Evolutionary conservation across 2,888 invertebrate species (phyloP).

Genomic region (Dioctria rufipes): DNA sequence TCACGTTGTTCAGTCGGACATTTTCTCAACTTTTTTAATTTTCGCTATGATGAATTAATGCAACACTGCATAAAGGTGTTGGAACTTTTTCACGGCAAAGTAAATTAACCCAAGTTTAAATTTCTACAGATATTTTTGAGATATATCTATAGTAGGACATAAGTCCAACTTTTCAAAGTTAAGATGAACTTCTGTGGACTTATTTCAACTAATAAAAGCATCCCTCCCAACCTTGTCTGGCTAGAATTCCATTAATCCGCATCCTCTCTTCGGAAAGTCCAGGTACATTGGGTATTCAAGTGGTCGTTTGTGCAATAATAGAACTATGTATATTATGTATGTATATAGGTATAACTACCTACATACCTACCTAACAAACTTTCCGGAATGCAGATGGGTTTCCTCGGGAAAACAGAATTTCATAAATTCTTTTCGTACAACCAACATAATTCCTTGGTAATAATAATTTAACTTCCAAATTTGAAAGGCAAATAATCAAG

Average conservation of each 20-base stretch:
- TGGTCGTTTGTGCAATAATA: conserved; percentile 42
- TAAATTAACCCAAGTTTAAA: conserved; percentile 34
- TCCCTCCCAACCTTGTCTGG: conserved; percentile 15
- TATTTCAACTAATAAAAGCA: conserved; percentile 40
- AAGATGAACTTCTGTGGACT: conserved; percentile 33
- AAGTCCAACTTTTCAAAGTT: conserved; percentile 6
- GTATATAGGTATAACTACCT: no score
- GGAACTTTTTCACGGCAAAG: conserved; percentile 28
- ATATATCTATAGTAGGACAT: conserved; percentile 3
- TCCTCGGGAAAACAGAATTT: conserved; percentile 16
- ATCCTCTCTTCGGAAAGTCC: conserved; percentile 12
- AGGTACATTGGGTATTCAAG: conserved; percentile 28
- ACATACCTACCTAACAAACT: not conserved
- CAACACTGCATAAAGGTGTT: conserved; percentile 33
- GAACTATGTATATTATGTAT: conserved; percentile 7
- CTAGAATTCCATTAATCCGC: conserved; percentile 23
- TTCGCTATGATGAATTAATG: conserved; percentile 28
- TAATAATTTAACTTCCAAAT: conserved; percentile 12
- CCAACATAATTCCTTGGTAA: not conserved
- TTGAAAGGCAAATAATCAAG: conserved; percentile 31
- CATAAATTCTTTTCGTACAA: conserved; percentile 19
- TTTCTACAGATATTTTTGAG: conserved; percentile 32
- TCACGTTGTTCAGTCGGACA: conserved; percentile 27
- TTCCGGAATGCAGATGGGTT: conserved; percentile 7
- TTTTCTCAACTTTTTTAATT: conserved; percentile 33